Evolutionary conservation across 37 sponge, comb jelly and placozoan genomes (phyloP), one percentile per base, ranked within the genome.

Genomic region (Cladorhizidae sp.): DNA sequence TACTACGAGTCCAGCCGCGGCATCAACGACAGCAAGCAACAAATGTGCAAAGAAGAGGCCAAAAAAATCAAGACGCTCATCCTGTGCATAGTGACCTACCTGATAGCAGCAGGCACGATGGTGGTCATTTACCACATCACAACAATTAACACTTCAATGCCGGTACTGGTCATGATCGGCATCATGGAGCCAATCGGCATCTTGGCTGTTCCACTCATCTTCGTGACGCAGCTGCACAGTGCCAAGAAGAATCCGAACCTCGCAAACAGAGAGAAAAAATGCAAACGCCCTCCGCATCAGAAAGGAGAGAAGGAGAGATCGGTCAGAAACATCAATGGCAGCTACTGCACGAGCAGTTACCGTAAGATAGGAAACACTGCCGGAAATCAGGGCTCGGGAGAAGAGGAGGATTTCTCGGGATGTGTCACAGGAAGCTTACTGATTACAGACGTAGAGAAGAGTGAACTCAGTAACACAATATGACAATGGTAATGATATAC

Each of bases 1-100:
- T 45, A 65, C 36, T 65, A 65, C 11, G 67, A 65, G 67, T 65
- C 31, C 31, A 65, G 67, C 31, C 26, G 67, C 9, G 67, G 35
- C 31, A 43, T 25, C 45, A 42, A 71, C 43, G 41, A 71, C 45
- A 36, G 42, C 71, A 43, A 43, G 37, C 45, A 43, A 41, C 49
- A 42, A 45, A 43, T 22, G 37, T 41, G 43, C 45, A 40, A 41
- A 25, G 45, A 23, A 14, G 71, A 71, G 37, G 71, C 71, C 25
- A 71, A 36, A n/a, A 43, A 71, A 42, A 71, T 71, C 42, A 71
- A 43, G 26, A 5, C 42, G 1, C 37, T 71, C 9, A 71, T 43
- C 15, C 15, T 40, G 23, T 71, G 71, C 25, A 43, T 71, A 20
- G 14, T 43, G 17, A 45, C 15, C 33, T 71, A 71, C 45, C 45